A percentile compares a stretch with the other conserved stretches of the same genome.
Evolutionary conservation across 2,888 invertebrate genomes (phyloP).

Genomic region (Euproctis similis): DNA sequence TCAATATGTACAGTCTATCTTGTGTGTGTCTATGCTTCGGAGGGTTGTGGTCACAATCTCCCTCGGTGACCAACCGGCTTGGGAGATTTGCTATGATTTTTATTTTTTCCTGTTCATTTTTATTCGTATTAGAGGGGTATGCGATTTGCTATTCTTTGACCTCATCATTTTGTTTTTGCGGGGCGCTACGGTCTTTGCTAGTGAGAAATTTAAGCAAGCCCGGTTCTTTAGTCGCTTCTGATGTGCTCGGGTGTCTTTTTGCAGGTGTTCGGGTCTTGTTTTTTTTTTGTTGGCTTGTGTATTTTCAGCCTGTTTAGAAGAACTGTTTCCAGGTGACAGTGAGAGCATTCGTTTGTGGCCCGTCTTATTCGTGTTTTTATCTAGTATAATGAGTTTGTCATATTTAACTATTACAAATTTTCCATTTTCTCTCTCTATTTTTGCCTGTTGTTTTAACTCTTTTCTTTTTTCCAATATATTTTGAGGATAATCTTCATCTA

Average conservation of each 20-base stretch:
- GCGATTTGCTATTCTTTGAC: conserved; percentile 4
- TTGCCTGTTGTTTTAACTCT: conserved; percentile 13
- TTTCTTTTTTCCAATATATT: conserved; percentile 16
- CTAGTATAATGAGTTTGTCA: neutral
- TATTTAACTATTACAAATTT: too few species aligned
- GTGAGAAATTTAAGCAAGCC: conserved; percentile 2
- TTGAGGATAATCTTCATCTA: conserved; percentile 16
- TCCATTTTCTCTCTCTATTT: too few species aligned
- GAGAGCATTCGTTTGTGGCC: conserved; percentile 11
- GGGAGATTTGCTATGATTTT: too few species aligned
- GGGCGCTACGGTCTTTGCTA: neutral
- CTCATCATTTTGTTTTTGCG: conserved; percentile 1
- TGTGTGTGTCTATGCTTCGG: conserved; percentile 1
- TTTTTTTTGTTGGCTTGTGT: conserved; percentile 10
- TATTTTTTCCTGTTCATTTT: conserved; percentile 1
- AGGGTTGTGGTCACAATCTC: neutral
- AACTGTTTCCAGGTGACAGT: conserved; percentile 9
- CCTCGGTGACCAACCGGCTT: too few species aligned
- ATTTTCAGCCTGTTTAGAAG: conserved; percentile 1
- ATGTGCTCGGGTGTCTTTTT: conserved; percentile 7
- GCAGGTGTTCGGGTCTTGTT: conserved; percentile 4
- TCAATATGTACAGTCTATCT: too few species aligned
- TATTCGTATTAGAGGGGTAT: conserved; percentile 1
- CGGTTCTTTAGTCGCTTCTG: conserved; percentile 5
- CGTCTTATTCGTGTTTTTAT: conserved; percentile 1